Base-by-base conservation (phyloP, 53 echinoderm and acorn worm species). In the Temnopleurus reevesii region DNA sequence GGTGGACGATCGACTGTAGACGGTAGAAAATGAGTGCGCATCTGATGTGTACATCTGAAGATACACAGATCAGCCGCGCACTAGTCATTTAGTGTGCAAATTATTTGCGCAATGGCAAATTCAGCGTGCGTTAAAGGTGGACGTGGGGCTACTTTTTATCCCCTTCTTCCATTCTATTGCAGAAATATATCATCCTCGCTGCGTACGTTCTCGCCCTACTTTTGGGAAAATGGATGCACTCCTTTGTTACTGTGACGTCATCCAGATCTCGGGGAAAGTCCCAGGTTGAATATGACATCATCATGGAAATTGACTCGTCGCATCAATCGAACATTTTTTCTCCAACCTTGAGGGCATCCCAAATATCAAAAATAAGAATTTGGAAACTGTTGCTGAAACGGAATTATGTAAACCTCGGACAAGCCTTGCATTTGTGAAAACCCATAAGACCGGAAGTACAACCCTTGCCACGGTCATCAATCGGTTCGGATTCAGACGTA, bases 401-500 rank as follows among this genome's bases (percentile, higher is more conserved):
- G 21, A 56, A 2, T 4, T 6, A 1, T 81, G 81, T 47, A 18
- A 28, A 25, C 81, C 51, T 23, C 51, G 15, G 24, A 46, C 0
- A 24, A 93, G 91, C 36, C 41, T 93, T 8, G 90, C 65, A 19
- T 93, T 91, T 55, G 82, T 91, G 38, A 93, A 93, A 28, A 93
- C 91, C 1, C 93, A 90, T 59, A 93, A 93, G 41, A 93, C 93
- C 8, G 93, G 91, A 28, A 89, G 93, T 24, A 93, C 93, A 21
- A 93, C 93, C 9, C 8, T 93, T 8, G 35, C 83, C 1, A 53
- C 80, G 19, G 46, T 93, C 17, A 27, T 93, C 4, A 89, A 91
- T 58, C 91, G 91, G 0, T 93, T 46, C 53, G 93, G 81, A 0
- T 84, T 65, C 25, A 45, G 23, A 35, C 57, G 53, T 1, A 29